Evolutionary conservation across 2,888 invertebrate species (phyloP).

Genomic region (Drosophila kanekoi): DNA sequence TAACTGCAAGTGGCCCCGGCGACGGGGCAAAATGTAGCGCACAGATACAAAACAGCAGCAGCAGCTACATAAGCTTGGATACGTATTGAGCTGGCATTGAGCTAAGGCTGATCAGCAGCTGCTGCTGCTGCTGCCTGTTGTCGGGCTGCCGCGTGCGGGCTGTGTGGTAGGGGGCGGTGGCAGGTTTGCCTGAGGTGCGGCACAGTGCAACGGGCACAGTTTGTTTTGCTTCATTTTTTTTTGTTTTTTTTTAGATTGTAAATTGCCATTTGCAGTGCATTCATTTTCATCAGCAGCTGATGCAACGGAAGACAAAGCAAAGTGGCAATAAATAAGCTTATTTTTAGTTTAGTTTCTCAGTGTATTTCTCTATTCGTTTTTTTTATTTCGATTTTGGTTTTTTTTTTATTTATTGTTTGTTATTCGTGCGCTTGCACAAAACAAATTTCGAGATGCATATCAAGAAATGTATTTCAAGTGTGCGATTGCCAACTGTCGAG

Average conservation of each 20-base stretch:
- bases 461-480: constrained; percentile 52
- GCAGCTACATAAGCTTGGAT: constrained; percentile 53
- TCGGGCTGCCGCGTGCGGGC: not conserved
- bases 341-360: constrained; percentile 50
- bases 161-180: not conserved
- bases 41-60: constrained; percentile 55
- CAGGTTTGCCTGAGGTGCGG: constrained; percentile 3
- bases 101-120: constrained; percentile 52
- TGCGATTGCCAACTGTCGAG: constrained; percentile 48
- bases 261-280: constrained; percentile 57
- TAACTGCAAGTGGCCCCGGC: constrained; percentile 71
- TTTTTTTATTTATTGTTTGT: constrained; percentile 19
- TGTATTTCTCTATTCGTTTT: constrained; percentile 21
- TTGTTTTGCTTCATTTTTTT: not conserved
- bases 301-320: constrained; percentile 70
- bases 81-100: constrained; percentile 70
- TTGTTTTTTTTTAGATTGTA: constrained; percentile 18
- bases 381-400: constrained; percentile 6
- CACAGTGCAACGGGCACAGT: constrained; percentile 25
- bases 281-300: constrained; percentile 63
- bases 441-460: constrained; percentile 48
- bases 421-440: constrained; percentile 28
- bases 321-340: constrained; percentile 63
- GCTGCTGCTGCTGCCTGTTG: constrained; percentile 8
- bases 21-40: constrained; percentile 57